These are phyloP conservation scores for Coenonympha glycerion DNA, from an alignment of 2,888 invertebrate genomes.

Conservation along the genomic window DNA sequence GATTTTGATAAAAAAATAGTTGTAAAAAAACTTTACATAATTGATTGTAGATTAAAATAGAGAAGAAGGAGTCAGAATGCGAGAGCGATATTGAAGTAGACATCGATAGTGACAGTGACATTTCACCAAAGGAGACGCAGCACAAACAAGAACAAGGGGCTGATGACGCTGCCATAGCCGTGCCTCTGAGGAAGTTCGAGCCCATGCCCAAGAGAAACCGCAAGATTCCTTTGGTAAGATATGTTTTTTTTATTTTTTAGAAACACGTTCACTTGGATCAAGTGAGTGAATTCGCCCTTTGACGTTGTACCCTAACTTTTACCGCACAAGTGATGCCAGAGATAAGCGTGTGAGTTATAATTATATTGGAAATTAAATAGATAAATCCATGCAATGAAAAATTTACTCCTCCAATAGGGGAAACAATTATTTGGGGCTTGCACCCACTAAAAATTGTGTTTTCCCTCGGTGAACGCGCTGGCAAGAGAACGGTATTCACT, in stretches of 20 bases:
- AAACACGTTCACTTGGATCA: no score
- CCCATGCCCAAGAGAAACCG: slow-evolving; percentile 68
- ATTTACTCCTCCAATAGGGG: background rate
- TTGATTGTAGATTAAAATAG: slow-evolving; percentile 62
- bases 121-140: slow-evolving; percentile 5
- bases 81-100: slow-evolving; percentile 78
- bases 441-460: no score
- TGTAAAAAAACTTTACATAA: background rate
- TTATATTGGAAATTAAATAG: background rate
- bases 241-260: no score
- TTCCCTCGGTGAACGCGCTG: no score
- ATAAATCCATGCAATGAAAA: background rate
- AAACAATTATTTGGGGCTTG: no score
- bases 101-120: slow-evolving; percentile 74
- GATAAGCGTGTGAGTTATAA: background rate
- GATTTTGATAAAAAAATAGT: no score
- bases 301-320: no score
- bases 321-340: no score
- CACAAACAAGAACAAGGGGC: slow-evolving; percentile 11
- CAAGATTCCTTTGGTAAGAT: slow-evolving; percentile 70
- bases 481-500: no score
- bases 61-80: slow-evolving; percentile 64
- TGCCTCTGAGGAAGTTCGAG: slow-evolving; percentile 57
- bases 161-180: slow-evolving; percentile 48
- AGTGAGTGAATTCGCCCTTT: no score